Base-by-base conservation (phyloP, 2,797 vertebrate species). In the Steatocranus sp. region DNA sequence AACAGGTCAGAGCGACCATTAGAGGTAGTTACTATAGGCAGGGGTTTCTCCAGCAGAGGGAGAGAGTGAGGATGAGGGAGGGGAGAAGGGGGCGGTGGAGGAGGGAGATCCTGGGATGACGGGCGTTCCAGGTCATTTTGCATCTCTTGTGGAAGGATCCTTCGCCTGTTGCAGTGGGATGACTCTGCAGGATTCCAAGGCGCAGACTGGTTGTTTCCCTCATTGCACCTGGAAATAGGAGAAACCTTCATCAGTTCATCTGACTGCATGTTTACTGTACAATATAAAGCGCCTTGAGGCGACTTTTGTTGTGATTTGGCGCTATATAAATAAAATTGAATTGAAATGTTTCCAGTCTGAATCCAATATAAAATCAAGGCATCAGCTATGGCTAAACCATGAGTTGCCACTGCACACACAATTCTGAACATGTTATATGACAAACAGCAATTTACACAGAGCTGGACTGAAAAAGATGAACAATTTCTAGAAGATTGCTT, bases 1-100 rank as follows among this genome's bases (percentile, higher is more conserved):
- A 97, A 89, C 23, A 97, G 88, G 83, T 98, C 97, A 0, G 98
- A 96, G 79, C 97, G 98, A 8, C 98, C 98, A 0, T 99, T 99
- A n/a, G 97, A 97, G 2, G 97, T 95, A 91, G 97, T 91, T 9
- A 96, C 96, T 46, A 96, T 92, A 0, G 96, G 96, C 70, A 96
- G 85, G 61, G 96, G 97, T 88, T 96, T 97, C 82, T 94, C 97
- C 78, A 97, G 88, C 1, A 96, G 88, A 1, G 97, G 96, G 11
- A 97, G 93, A 27, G 92, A 86, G 50, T 88, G 88, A 8, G 87
- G 84, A 61, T 91, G 92, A 66, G 89, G 79, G 38, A 87, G 85
- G 5, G 94, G 86, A 27, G 94, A 91, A 3, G 92, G 74, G 6
- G 88, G 87, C 0, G 88, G 87, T 4, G 87, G 88, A 25, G 90